Base-by-base conservation (phyloP, 2,888 invertebrate genomes). In the Aproaerema taeniolella region DNA sequence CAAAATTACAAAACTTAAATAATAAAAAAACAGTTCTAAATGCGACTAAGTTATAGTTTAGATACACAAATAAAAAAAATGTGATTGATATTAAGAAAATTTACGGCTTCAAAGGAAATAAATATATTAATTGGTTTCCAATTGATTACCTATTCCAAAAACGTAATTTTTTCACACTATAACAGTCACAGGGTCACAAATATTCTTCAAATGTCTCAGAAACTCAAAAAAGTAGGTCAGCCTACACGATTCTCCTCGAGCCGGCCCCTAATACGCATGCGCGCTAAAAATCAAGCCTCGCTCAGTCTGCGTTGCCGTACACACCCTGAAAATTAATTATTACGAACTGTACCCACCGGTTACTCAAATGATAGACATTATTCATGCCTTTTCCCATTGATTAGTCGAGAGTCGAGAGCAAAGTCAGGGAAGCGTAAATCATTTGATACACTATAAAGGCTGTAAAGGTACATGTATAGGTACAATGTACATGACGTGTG, bases 241-340 rank as follows among this genome's bases (percentile, higher is more conserved):
- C 70, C 71, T 72, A 72, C 61, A 54, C 61, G 64, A 67, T 70
- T 67, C 70, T 63, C 67, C 66, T 66, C 51, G 61, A 57, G 55
- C 62, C 59, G 55, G 46, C 52, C 39, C 38, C 38, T 40, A 36
- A 43, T 41, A 55, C 82, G 85, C 83, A 75, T 75, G 83, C 83
- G 81, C 67, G 49, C 12, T 49, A 35, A 52, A 60, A 45, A 55
- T 58, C 52, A 53, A 58, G 61, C 66, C 50, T 65, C 64, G 55
- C 63, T 52, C 67, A 28, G 68, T 60, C 68, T 67, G 61, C 64
- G 58, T 53, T 57, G 57, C 70, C 61, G 66, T 65, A 74, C 33
- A 38, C 44, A 41, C 38, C 38, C 41, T 39, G 66, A 66, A 76
- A 77, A 76, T 80, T 80, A 79, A 79, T 80, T 79, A 79, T 78